These are phyloP conservation scores for Pristionchus arcanus DNA, from an alignment of 2,888 invertebrate species.

Conservation along the genomic window DNA sequence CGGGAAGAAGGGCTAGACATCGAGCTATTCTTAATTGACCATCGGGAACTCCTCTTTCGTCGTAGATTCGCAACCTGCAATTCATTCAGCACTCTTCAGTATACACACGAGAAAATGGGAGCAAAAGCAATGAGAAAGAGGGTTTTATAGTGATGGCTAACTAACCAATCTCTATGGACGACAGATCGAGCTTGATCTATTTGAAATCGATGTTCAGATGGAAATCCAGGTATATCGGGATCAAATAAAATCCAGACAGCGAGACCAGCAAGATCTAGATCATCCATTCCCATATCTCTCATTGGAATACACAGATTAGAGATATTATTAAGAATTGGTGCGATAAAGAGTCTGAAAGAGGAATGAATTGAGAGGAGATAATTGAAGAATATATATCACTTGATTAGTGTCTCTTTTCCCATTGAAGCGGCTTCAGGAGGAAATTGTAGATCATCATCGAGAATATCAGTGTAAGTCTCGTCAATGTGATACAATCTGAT, in stretches of 20 bases:
- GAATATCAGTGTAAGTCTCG: constrained; percentile 43
- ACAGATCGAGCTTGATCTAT: constrained; percentile 27
- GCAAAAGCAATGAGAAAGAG: neutral
- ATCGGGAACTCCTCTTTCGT: neutral
- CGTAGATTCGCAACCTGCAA: constrained; percentile 23
- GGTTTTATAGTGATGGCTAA: too few relatives aligned
- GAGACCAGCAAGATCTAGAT: constrained; percentile 27
- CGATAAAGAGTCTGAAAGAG: constrained; percentile 34
- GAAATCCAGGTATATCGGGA: constrained; percentile 48
- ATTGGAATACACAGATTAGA: constrained; percentile 37
- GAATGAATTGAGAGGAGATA: neutral
- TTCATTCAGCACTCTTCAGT: too few relatives aligned
- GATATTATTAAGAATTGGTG: constrained; percentile 5
- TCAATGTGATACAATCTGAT: constrained; percentile 53
- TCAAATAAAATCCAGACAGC: constrained; percentile 40
- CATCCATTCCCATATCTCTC: constrained; percentile 53
- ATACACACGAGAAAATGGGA: neutral
- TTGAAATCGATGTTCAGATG: constrained; percentile 24
- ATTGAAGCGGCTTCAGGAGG: constrained; percentile 36
- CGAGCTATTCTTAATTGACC: constrained; percentile 50
- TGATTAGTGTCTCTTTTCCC: constrained; percentile 26
- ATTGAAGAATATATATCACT: neutral
- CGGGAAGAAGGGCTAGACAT: constrained; percentile 41
- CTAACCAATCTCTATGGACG: constrained; percentile 43
- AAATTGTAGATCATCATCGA: neutral